phyloP scores from a whole-genome alignment of 2,888 invertebrate genomes.

The Sphaerophoria taeniata region DNA sequence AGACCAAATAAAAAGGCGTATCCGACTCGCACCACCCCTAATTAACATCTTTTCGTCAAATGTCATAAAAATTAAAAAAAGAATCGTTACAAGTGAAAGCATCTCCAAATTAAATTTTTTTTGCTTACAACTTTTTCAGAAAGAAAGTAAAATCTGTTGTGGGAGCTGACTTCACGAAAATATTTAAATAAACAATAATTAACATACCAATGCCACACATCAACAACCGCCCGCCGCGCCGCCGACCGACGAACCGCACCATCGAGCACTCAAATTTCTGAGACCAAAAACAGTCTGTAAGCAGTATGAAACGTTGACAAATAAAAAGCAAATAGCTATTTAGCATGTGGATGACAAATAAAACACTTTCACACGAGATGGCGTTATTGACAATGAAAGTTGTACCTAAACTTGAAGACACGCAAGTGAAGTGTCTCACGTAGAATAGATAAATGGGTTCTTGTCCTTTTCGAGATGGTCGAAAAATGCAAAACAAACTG shows the following conservation, averaged over 20 bases:
- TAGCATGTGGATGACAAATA: constrained; percentile 55
- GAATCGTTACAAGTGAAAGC: constrained; percentile 13
- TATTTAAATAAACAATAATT: constrained; percentile 41
- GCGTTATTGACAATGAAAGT: constrained; percentile 70
- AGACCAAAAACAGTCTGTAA: constrained; percentile 12
- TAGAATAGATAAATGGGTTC: not conserved
- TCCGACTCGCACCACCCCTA: not conserved
- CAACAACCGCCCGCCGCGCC: not conserved
- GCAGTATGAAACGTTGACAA: constrained; percentile 52
- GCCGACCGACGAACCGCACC: too few species aligned
- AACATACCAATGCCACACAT: constrained; percentile 35
- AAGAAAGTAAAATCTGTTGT: constrained; percentile 22
- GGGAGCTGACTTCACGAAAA: constrained; percentile 18
- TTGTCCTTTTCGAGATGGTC: too few species aligned
- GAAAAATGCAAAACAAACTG: too few species aligned
- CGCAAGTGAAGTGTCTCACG: too few species aligned
- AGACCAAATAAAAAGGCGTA: not conserved
- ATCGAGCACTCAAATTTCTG: not conserved
- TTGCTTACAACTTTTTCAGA: constrained; percentile 1
- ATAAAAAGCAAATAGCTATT: constrained; percentile 59
- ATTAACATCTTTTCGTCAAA: constrained; percentile 20
- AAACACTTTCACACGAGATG: constrained; percentile 60
- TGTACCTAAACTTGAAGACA: not conserved
- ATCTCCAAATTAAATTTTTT: constrained; percentile 16
- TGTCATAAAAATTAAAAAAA: not conserved